Percentiles rank a stretch among this genome's conserved stretches.
Conservation (phyloP, 1,140 invertebrate species). For the Psilanteris sp. region DNA sequence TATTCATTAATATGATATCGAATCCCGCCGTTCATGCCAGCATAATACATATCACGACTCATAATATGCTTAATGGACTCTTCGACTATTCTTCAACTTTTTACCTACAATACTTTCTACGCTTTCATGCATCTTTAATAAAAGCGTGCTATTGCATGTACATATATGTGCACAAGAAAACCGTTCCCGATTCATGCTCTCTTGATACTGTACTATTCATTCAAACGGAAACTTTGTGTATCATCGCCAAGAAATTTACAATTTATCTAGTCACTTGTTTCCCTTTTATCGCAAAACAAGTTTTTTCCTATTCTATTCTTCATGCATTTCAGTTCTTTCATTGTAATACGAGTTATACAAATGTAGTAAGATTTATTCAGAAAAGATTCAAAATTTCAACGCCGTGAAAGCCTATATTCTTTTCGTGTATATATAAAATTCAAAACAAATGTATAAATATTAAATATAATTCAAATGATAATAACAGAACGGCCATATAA, state of each 20-base stretch:
- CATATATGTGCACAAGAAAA: conserved; percentile 61
- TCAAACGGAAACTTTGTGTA: conserved; percentile 67
- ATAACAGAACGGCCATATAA: no score
- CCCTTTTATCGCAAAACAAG: no score
- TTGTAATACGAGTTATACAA: no score
- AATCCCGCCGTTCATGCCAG: conserved; percentile 1
- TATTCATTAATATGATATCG: conserved; percentile 35
- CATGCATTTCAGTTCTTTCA: background rate
- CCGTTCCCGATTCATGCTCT: conserved; percentile 57
- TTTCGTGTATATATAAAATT: no score
- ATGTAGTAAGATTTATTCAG: no score
- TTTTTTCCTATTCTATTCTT: background rate
- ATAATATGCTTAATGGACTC: conserved; percentile 39
- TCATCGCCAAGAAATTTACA: conserved; percentile 58
- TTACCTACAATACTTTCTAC: conserved; percentile 60
- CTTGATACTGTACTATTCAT: conserved; percentile 63
- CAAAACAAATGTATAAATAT: no score
- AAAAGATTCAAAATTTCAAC: no score
- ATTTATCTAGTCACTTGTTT: conserved; percentile 9
- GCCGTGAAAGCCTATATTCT: no score
- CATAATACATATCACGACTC: conserved; percentile 24
- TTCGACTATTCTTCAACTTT: conserved; percentile 60
- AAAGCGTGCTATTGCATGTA: conserved; percentile 62
- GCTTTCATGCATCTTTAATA: conserved; percentile 58
- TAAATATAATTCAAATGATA: no score